These are phyloP conservation scores for Drosophila orosa DNA, from an alignment of 1,140 invertebrate species.

Conservation along the genomic window DNA sequence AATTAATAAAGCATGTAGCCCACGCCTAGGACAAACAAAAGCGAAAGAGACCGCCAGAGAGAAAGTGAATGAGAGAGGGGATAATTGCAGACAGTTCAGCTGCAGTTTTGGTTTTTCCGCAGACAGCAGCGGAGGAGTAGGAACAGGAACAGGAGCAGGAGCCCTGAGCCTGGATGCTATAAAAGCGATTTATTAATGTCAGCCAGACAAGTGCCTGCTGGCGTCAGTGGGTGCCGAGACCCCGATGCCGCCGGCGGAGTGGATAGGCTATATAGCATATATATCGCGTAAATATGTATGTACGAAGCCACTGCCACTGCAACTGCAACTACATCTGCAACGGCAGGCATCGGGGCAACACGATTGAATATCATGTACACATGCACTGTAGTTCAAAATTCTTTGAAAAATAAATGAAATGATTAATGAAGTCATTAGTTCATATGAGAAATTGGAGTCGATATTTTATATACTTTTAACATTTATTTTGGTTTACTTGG, in stretches of 20 bases:
- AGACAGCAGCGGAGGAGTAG: conserved; percentile 28
- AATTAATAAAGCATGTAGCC: conserved; percentile 74
- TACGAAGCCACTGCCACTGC: not conserved
- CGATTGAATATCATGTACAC: conserved; percentile 16
- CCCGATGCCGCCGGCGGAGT: conserved; percentile 3
- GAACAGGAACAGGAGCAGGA: not conserved
- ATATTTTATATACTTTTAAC: no score
- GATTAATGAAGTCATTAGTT: not conserved
- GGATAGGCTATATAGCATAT: conserved; percentile 17
- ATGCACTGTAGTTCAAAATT: not conserved
- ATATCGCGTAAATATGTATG: conserved; percentile 25
- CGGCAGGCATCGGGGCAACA: not conserved
- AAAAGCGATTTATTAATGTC: conserved; percentile 82
- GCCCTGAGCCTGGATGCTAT: conserved; percentile 57
- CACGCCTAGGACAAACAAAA: conserved; percentile 62
- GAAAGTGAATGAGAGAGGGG: conserved; percentile 14
- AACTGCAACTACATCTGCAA: conserved; percentile 3
- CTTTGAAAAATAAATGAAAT: not conserved
- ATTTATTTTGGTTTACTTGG: not conserved
- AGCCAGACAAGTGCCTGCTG: conserved; percentile 77
- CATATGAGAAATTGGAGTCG: no score
- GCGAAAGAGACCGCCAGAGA: conserved; percentile 16
- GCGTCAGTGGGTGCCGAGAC: conserved; percentile 48
- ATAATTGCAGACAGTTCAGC: conserved; percentile 51
- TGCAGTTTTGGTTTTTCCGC: conserved; percentile 56